Evolutionary conservation across 1,140 invertebrate species (phyloP), one percentile per base, ranked within the genome.

Genomic region (Bemisia tabaci): DNA sequence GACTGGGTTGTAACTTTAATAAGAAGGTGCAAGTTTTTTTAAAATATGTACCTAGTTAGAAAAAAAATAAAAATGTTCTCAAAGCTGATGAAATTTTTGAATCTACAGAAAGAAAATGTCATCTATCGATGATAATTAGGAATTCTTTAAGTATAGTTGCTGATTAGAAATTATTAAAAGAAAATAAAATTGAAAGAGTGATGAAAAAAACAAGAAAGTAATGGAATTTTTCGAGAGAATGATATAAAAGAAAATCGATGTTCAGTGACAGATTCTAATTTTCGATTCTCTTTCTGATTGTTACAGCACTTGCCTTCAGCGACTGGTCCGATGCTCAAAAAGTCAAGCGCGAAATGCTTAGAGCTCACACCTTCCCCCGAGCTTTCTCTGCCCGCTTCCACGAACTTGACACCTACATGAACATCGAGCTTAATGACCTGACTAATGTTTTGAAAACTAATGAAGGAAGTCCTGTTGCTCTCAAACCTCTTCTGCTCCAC

Each of bases 291-390:
- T 62, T 66, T 62, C 71, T 69, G 75, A 71, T 73, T 71, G 74
- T 74, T 82, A 65, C 81, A 93, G 91, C 91, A 67, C 76, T 94
- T 63, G 91, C 91, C 12, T 84, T 94, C 59, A 91, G 90, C 74
- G 86, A 93, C 73, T 93, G 90, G 90, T 90, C 88, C 0, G 84
- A 88, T 1, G 75, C 92, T 0, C 92, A 94, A 71, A 86, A 88
- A 68, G 82, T 82, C 0, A 81, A 91, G 25, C 79, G 92, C 26
- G 89, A 90, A 71, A 82, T 94, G 62, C 65, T 75, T 2, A 67
- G 68, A 65, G 85, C 90, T 0, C 80, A 86, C 23, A 82, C 82
- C 0, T 88, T 91, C 75, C 90, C 91, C 0, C 83, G 86, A 62
- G 81, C 85, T 63, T 85, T 86, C 60, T 88, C 90, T 0, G 76